Base-by-base conservation (phyloP, 2,888 invertebrate genomes). In the Eucriotettix oculatus region DNA sequence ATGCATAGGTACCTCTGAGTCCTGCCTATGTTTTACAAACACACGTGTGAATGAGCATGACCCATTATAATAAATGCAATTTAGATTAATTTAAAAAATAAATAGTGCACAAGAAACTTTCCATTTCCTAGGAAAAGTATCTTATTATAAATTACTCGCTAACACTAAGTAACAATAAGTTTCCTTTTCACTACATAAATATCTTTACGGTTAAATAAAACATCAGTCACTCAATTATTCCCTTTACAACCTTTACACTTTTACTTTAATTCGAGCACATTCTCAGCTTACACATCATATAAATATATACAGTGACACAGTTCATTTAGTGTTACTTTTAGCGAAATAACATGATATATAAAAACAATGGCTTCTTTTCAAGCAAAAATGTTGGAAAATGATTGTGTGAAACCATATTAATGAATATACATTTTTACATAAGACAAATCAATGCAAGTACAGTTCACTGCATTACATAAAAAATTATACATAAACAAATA, bases 161-260 rank as follows among this genome's bases (percentile, higher is more conserved):
- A 62, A 62, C 61, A 60, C 62, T 64, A 64, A 60, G 62, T 64
- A 62, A 64, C 62, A 62, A 61, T 62, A 60, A 62, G 58, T 56
- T 58, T 62, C 59, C 58, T 17, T 54, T 58, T 64, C 58, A 60
- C 64, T 64, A 64, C 64, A 58, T 29, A 29, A 56, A 60, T 59
- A 61, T 53, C 59, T 53, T 56, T 60, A 60, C 58, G 60, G 61
- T 64, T 61, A 64, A 64, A 64, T 62, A 62, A 62, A 64, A 62
- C 60, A 61, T 62, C 62, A 64, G 62, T 61, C 61, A 62, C 60
- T 61, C 60, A 56, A 59, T 54, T 61, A 59, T 60, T 58, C 64
- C 64, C 61, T 60, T 62, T 62, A 64, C 64, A 64, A 61, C 61
- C 61, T 63, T 62, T 60, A 58, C 60, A 61, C 44, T 56, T 42